phyloP scores from a whole-genome alignment of 2,888 invertebrate genomes.

The Melanchra persicariae region DNA sequence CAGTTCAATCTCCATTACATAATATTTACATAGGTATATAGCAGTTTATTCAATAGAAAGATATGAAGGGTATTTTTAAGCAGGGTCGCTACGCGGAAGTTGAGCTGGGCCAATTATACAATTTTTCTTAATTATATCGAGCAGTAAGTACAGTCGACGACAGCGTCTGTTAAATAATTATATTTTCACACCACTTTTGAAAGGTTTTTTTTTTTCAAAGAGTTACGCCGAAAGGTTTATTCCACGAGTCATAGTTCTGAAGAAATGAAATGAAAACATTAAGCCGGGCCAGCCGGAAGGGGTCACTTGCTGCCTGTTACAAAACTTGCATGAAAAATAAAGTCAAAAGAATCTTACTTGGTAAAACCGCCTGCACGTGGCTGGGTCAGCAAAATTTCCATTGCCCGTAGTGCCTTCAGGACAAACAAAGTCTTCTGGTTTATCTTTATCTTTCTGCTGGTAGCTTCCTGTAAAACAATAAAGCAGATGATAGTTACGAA shows the following conservation, averaged over 20 bases:
- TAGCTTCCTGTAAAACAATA: constrained; percentile 80
- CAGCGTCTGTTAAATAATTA: constrained; percentile 24
- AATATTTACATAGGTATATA: constrained; percentile 50
- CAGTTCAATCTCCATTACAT: constrained; percentile 50
- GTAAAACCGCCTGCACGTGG: constrained; percentile 96
- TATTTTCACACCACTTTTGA: constrained; percentile 39
- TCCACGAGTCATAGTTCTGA: constrained; percentile 1
- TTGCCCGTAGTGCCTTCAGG: constrained; percentile 95
- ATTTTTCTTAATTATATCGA: constrained; percentile 26
- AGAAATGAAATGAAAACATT: constrained; percentile 13
- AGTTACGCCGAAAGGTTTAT: constrained; percentile 20
- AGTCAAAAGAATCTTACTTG: constrained; percentile 91
- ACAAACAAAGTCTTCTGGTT: constrained; percentile 93
- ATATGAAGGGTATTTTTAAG: constrained; percentile 43
- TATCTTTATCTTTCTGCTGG: constrained; percentile 89
- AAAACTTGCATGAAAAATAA: background rate
- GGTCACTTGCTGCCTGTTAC: background rate
- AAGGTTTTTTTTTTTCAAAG: constrained; percentile 17
- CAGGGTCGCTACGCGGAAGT: constrained; percentile 36
- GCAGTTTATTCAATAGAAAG: constrained; percentile 45
- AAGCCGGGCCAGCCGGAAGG: no score
- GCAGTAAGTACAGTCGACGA: constrained; percentile 12
- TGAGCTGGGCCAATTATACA: constrained; percentile 37
- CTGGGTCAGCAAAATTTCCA: constrained; percentile 97
- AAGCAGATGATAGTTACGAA: constrained; percentile 27